Evolutionary conservation across 2,888 invertebrate species (phyloP), one percentile per base, ranked within the genome.

Genomic region (Himalopsyche japonica): DNA sequence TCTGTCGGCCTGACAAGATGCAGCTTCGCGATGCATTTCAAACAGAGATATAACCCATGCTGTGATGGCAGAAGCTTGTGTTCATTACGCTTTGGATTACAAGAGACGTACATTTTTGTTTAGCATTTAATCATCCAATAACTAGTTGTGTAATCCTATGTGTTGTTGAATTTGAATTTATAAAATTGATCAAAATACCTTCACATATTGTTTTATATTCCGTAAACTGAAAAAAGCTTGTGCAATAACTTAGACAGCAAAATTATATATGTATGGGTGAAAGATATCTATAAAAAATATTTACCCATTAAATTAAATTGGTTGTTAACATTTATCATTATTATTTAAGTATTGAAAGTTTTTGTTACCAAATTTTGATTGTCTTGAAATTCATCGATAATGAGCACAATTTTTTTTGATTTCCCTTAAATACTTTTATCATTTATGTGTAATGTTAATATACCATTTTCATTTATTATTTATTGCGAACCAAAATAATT

Each of bases 41-140:
- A 77, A 77, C 77, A 77, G 37, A 77, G 70, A 70, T 70, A 77
- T 77, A 37, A 77, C 77, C 77, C 34, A 37, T 77, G 34, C 77
- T 43, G 77, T 43, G 43, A 43, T 37, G 77, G 77, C 77, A 77
- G 77, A 77, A 77, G 43, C 77, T 77, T 37, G 77, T 77, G 77
- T 77, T 77, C 77, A 77, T 77, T 77, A 37, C 37, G 77, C 77
- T 77, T 77, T 77, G 34, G 43, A 77, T 37, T 70, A 70, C 27
- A 15, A 27, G 27, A 70, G 70, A 27, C 15, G 70, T 27, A 10
- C 24, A 12, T 70, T 70, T 70, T 70, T 70, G 27, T 70, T 70
- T 30, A 24, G 30, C 70, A 70, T 70, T 70, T 15, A 70, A 30
- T 30, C 30, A 30, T 30, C 3, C 1, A 12, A 70, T 5, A 27